These are phyloP conservation scores for Oscheius sp. DNA, from an alignment of 2,888 invertebrate species.

Conservation along the genomic window DNA sequence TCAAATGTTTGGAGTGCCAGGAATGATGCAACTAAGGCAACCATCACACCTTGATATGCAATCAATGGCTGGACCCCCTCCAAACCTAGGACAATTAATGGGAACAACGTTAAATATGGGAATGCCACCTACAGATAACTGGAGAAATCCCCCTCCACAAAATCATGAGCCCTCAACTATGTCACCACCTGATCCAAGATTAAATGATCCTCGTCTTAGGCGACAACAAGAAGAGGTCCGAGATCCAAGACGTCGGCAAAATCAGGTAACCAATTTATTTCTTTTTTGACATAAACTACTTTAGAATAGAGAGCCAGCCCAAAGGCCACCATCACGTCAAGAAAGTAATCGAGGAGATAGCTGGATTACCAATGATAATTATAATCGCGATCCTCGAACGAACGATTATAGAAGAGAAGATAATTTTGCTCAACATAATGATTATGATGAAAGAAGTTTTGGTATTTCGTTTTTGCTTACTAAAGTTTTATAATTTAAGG, in stretches of 20 bases:
- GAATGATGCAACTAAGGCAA: not conserved
- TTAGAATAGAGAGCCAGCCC: not conserved
- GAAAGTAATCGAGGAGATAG: not conserved
- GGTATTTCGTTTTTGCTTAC: not conserved
- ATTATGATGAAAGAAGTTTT: not conserved
- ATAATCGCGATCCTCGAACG: too few relatives aligned
- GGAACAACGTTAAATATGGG: not conserved
- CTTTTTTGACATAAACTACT: not conserved
- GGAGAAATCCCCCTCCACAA: slow-evolving; percentile 9
- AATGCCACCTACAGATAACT: slow-evolving; percentile 3
- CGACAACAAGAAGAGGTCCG: slow-evolving; percentile 22
- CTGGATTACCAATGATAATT: too few relatives aligned
- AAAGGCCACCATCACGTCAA: not conserved
- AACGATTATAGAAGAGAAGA: not conserved
- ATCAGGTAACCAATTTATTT: not conserved
- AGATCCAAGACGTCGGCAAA: slow-evolving; percentile 26
- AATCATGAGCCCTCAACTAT: slow-evolving; percentile 8
- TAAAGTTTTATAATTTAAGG: not conserved
- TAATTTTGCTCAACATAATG: not conserved
- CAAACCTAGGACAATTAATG: not conserved
- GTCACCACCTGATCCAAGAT: slow-evolving; percentile 6
- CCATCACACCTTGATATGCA: not conserved
- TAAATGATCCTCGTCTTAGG: slow-evolving; percentile 25
- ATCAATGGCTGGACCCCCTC: not conserved
- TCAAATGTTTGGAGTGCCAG: not conserved